These are phyloP conservation scores for Naja naja DNA, from an alignment of 2,113 vertebrate genomes.

Conservation along the genomic window DNA sequence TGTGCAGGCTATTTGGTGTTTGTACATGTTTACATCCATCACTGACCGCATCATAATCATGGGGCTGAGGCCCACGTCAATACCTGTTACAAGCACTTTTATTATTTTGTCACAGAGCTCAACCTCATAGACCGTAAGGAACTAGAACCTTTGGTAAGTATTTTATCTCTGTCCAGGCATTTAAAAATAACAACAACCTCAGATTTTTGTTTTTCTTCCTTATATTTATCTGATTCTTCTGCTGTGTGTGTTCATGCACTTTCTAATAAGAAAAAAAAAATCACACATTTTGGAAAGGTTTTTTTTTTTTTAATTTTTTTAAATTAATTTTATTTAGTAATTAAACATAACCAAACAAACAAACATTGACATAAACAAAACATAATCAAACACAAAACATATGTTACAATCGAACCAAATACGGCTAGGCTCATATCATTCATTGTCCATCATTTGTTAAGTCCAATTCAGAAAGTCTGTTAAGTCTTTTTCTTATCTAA, in stretches of 20 bases:
- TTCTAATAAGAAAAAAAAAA: not conserved
- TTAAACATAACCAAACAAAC: no score
- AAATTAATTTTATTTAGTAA: no score
- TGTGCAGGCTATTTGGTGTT: constrained; percentile 85
- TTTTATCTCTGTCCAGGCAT: not conserved
- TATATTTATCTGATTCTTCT: not conserved
- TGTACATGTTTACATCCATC: constrained; percentile 86
- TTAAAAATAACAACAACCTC: not conserved
- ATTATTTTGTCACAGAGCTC: constrained; percentile 85
- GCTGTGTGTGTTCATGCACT: not conserved
- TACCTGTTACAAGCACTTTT: constrained; percentile 90
- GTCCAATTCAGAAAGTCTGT: no score
- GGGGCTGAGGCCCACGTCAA: constrained; percentile 84
- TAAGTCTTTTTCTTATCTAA: no score
- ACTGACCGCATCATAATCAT: constrained; percentile 81
- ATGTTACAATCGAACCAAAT: no score
- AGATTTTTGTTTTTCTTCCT: not conserved
- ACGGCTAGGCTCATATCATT: no score
- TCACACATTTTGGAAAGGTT: not conserved
- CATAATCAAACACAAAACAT: no score
- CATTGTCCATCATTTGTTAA: no score
- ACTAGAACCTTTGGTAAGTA: constrained; percentile 85
- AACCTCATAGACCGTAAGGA: constrained; percentile 86
- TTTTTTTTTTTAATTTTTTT: no score
- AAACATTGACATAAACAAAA: no score